phyloP scores from a whole-genome alignment of 2,888 invertebrate species.

The Cacoxenus indagator region DNA sequence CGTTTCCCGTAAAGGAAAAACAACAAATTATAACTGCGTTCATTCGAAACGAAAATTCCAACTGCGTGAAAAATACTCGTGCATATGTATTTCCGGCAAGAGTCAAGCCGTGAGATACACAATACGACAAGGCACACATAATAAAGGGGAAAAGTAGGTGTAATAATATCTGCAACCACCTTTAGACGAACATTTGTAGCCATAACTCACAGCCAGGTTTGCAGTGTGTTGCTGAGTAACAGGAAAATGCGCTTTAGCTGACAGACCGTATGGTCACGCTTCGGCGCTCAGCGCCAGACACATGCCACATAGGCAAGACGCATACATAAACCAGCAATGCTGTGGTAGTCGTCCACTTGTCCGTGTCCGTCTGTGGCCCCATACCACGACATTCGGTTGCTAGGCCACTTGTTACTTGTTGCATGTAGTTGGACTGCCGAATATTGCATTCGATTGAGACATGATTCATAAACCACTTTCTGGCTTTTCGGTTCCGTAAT shows the following conservation, averaged over 20 bases:
- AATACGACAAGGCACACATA: no score
- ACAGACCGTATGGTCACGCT: constrained; percentile 52
- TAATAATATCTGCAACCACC: neutral
- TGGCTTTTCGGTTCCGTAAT: neutral
- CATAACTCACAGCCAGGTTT: constrained; percentile 36
- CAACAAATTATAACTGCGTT: neutral
- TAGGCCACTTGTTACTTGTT: constrained; percentile 10
- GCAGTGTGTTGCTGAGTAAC: neutral
- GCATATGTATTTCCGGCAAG: constrained; percentile 17
- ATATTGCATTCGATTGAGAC: constrained; percentile 1
- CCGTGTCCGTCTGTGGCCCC: constrained; percentile 7
- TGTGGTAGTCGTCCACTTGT: neutral
- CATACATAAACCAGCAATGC: constrained; percentile 11
- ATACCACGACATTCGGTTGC: constrained; percentile 21
- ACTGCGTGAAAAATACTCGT: constrained; percentile 18
- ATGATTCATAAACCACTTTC: constrained; percentile 19
- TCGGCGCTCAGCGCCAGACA: constrained; percentile 47
- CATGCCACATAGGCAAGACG: constrained; percentile 38
- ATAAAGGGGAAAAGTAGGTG: neutral
- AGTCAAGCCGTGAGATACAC: no score
- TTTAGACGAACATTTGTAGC: neutral
- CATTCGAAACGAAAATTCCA: constrained; percentile 8
- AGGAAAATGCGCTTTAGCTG: constrained; percentile 14
- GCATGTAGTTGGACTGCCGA: constrained; percentile 15
- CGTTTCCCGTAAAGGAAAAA: neutral